Conservation (phyloP, 2,797 vertebrate species). For the Prionace glauca region DNA sequence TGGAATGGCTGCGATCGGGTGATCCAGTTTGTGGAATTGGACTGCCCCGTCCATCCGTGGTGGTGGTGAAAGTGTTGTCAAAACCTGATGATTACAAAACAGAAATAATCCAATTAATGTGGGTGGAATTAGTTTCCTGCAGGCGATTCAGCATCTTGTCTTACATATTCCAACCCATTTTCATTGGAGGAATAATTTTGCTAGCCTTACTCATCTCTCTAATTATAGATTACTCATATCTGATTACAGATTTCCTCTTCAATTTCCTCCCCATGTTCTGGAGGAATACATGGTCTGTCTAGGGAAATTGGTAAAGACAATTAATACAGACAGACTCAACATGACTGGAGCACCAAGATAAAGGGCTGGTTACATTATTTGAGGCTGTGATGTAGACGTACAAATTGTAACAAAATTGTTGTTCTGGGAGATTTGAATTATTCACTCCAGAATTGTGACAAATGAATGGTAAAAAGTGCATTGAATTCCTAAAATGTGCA, state of each 20-base stretch:
- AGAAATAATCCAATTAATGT: neutral
- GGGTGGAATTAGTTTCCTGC: neutral
- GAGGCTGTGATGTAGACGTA: neutral
- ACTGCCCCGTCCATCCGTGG: conserved; percentile 42
- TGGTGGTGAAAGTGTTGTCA: conserved; percentile 41
- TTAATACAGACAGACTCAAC: neutral
- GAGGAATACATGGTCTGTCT: neutral
- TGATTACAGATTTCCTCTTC: neutral
- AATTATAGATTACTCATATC: neutral
- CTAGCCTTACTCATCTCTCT: neutral
- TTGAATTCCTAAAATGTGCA: neutral
- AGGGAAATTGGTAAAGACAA: neutral
- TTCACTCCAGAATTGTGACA: neutral
- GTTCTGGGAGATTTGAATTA: neutral
- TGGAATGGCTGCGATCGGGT: conserved; percentile 40
- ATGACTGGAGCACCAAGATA: neutral
- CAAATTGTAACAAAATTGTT: neutral
- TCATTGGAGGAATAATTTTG: neutral
- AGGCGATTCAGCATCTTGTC: neutral
- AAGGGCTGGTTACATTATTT: neutral
- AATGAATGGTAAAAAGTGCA: neutral
- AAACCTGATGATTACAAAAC: conserved; percentile 39
- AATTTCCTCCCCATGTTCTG: neutral
- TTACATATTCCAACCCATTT: neutral
- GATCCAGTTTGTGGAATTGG: conserved; percentile 39